Base-by-base conservation (phyloP, 2,113 vertebrate genomes). In the Scytalopus superciliaris region DNA sequence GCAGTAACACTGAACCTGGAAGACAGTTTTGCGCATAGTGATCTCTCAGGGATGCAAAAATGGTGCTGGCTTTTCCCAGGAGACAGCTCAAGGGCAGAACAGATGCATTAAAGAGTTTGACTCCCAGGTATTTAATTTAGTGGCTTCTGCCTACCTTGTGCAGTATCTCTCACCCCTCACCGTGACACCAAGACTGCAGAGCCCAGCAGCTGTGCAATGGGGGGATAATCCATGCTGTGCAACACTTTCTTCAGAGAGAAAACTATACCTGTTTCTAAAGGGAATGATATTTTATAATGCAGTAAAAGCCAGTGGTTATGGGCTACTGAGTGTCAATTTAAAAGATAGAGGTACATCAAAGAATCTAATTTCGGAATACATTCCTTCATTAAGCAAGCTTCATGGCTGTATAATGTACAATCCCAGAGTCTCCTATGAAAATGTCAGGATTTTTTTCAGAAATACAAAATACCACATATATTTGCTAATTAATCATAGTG, bases 401-500 rank as follows among this genome's bases (percentile, higher is more conserved):
- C 2, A 0, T 44, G 31, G 64, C 64, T 89, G 59, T 59, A 39
- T 2, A 28, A 49, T 18, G 10, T 56, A 17, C 33, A 75, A 17
- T 81, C 42, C 75, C 72, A 77, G 15, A 84, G 57, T 19, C 84
- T 72, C 23, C 2, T 66, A 85, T 89, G 84, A 86, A 97, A 97
- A 97, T 94, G 63, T 86, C 92, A 92, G 10, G 59, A 30, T 78
- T 76, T 88, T 84, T 94, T 87, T 33, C 69, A 64, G 91, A 81
- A 92, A 95, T 37, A 79, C 31, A 84, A 83, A 93, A 96, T 63
- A 88, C 56, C 67, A 68, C 19, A 59, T 75, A 7, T 35, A 76
- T 96, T 96, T 96, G 79, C 72, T 93, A 80, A 95, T 96, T 96
- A 93, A 96, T 95, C 31, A 40, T 13, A 47, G 52, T 52, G 56